phyloP scores from a whole-genome alignment of 2,888 invertebrate genomes.

The Stenoptilia bipunctidactyla region DNA sequence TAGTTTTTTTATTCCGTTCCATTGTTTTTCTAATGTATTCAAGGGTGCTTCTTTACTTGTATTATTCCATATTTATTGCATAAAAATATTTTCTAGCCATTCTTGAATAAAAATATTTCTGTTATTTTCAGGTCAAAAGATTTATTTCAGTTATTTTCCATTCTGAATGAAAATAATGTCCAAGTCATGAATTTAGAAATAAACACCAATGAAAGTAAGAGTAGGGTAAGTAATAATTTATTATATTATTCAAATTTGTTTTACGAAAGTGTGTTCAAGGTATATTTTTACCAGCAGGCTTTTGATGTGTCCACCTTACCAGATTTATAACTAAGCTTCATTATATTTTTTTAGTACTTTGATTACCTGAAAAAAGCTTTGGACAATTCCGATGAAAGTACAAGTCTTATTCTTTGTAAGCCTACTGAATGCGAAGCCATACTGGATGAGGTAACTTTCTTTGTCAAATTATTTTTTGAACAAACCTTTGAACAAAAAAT shows the following conservation, averaged over 20 bases:
- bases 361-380: constrained; percentile 55
- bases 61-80: no score
- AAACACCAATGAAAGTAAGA: constrained; percentile 32
- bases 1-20: no score
- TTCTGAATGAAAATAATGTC: constrained; percentile 36
- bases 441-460: constrained; percentile 69
- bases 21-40: no score
- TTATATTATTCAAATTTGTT: no score
- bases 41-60: no score
- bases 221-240: constrained; percentile 37
- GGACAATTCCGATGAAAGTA: constrained; percentile 56
- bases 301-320: no score
- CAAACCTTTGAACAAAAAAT: no score
- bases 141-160: constrained; percentile 32
- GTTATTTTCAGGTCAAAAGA: constrained; percentile 30
- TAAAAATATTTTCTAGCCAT: no score
- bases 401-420: constrained; percentile 67
- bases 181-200: constrained; percentile 47
- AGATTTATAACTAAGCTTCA: not conserved
- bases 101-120: no score
- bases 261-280: no score
- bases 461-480: no score
- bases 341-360: constrained; percentile 57
- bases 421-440: constrained; percentile 68
- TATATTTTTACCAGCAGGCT: no score